Base-by-base conservation (phyloP, 2,113 vertebrate species). In the Corythoichthys intestinalis region DNA sequence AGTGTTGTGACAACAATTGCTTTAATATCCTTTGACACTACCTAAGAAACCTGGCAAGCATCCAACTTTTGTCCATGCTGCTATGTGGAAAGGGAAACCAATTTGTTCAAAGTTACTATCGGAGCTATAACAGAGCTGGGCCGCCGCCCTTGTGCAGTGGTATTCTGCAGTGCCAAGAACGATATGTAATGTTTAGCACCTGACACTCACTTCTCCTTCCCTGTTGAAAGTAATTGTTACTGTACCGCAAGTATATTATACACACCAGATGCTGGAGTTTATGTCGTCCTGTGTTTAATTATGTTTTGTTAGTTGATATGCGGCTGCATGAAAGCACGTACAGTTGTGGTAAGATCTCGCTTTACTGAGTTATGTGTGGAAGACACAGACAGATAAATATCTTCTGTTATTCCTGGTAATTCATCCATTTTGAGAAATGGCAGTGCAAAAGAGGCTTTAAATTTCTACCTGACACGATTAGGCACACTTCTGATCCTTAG, bases 391-490 rank as follows among this genome's bases (percentile, higher is more conserved):
- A n/a, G n/a, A n/a, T 53, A n/a, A 20, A 20, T 53, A 41, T 7
- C 41, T 41, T 41, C 6, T 20, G 17, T 53, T 53, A 53, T 20
- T n/a, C 17, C 41, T 44, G 41, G 41, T 44, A 44, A 8, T 20
- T 14, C 13, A 49, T 49, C 13, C 13, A 49, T 49, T 49, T 49
- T 49, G 46, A 2, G 2, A 47, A 11, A n/a, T 20, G 50, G 17
- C 2, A 6, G 50, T 20, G 17, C 20, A 20, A 53, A 8, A 53
- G 17, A n/a, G 17, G 1, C 52, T 56, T 48, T 13, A 11, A 59
- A 54, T 83, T 76, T 75, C 64, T 61, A 73, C 75, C 67, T 73
- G 71, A 69, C 62, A 73, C 69, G 69, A 71, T 62, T 6, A 60
- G 59, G 50, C 71, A 7, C n/a, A 8, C 6, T 4, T 0, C 1